Conservation (phyloP, 2,113 vertebrate genomes). For the Eubucco bourcierii region DNA sequence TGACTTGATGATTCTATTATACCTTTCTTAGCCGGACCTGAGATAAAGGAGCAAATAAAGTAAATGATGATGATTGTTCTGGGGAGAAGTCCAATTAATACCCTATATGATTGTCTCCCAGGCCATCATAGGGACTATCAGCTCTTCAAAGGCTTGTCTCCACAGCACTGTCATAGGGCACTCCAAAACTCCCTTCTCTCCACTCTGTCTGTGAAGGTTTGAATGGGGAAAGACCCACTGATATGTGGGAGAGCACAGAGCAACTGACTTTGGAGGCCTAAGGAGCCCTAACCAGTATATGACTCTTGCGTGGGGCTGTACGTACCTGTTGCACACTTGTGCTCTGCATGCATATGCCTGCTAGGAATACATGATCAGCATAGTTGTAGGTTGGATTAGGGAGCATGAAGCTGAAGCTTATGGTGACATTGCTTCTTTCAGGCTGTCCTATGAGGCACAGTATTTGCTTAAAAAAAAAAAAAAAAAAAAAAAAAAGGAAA, state of each 20-base stretch:
- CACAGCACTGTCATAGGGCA: not conserved
- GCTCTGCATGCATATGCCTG: not conserved
- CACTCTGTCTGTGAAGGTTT: too few relatives aligned
- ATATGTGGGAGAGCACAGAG: not conserved
- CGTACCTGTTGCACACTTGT: not conserved
- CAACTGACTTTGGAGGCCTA: too few relatives aligned
- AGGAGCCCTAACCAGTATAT: too few relatives aligned
- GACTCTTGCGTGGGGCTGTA: too few relatives aligned
- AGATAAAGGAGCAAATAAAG: not conserved
- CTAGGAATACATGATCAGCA: not conserved
- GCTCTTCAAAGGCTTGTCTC: not conserved
- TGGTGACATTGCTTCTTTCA: not conserved
- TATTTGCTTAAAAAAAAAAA: not conserved
- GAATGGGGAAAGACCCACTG: too few relatives aligned
- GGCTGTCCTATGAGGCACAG: not conserved
- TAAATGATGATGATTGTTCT: not conserved
- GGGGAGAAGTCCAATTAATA: not conserved
- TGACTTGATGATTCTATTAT: too few relatives aligned
- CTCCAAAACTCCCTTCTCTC: too few relatives aligned
- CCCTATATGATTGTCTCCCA: not conserved
- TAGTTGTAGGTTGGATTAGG: not conserved
- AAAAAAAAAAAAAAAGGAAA: not conserved
- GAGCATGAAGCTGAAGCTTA: not conserved
- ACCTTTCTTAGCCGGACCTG: too few relatives aligned
- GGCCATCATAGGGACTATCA: not conserved